These are phyloP conservation scores for Turnix velox DNA, from an alignment of 2,113 vertebrate species.

Conservation along the genomic window DNA sequence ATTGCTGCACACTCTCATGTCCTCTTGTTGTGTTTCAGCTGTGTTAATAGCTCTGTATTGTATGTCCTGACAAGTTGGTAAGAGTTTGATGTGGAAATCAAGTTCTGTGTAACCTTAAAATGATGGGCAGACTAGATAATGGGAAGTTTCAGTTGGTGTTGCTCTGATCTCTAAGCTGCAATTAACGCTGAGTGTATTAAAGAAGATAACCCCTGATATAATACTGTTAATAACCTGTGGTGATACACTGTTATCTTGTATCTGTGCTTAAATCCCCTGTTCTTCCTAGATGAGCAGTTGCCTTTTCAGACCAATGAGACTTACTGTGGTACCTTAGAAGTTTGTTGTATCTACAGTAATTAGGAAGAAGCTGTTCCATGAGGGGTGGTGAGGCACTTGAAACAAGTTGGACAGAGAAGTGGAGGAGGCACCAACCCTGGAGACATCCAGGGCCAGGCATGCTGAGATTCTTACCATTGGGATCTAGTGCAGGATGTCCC, in stretches of 20 bases:
- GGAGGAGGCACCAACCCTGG: no score
- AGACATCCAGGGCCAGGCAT: no score
- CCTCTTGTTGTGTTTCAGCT: not conserved
- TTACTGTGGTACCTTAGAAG: not conserved
- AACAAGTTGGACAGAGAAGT: no score
- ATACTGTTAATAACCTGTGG: fast-evolving
- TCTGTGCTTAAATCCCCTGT: fast-evolving
- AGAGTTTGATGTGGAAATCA: not conserved
- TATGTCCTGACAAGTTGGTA: fast-evolving
- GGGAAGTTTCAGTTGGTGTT: not conserved
- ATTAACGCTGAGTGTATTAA: not conserved
- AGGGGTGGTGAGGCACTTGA: no score
- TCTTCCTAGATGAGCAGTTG: not conserved
- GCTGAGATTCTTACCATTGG: no score
- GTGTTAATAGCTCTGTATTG: not conserved
- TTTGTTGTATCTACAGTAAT: not conserved
- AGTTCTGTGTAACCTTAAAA: not conserved
- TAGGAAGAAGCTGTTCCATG: no score
- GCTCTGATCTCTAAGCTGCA: not conserved
- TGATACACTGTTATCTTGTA: not conserved
- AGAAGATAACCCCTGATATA: not conserved
- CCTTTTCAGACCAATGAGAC: not conserved
- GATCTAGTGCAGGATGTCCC: no score
- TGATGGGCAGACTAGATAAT: not conserved
- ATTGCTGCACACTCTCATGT: no score